phyloP scores from a whole-genome alignment of 2,888 invertebrate species.

The Cryptus armator region DNA sequence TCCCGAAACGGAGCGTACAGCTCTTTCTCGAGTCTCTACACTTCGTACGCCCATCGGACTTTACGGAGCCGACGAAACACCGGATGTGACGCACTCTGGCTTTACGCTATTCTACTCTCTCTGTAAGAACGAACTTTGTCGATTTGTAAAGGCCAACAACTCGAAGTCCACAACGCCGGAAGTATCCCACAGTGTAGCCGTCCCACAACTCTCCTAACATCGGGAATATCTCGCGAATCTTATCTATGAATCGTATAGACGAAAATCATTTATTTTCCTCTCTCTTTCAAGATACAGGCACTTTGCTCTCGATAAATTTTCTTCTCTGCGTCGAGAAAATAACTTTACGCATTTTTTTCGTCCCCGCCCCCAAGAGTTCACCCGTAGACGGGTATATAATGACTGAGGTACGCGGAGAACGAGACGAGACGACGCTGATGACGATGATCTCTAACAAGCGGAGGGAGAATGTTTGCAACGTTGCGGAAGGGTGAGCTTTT shows the following conservation, averaged over 20 bases:
- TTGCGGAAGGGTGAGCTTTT: slow-evolving; percentile 53
- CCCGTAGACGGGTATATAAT: slow-evolving; percentile 10
- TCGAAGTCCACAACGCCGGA: slow-evolving; percentile 52
- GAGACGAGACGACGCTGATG: slow-evolving; percentile 9
- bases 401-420: background rate
- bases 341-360: slow-evolving; percentile 4
- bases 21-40: slow-evolving; percentile 52
- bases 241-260: slow-evolving; percentile 36
- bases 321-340: background rate
- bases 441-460: slow-evolving; percentile 49
- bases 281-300: background rate
- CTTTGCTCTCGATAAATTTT: slow-evolving; percentile 66
- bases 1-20: slow-evolving; percentile 35
- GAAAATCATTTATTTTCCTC: slow-evolving; percentile 60
- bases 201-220: slow-evolving; percentile 56
- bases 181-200: slow-evolving; percentile 23
- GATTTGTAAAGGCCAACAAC: slow-evolving; percentile 63
- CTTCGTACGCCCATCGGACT: slow-evolving; percentile 26
- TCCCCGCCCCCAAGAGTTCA: background rate
- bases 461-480: slow-evolving; percentile 22
- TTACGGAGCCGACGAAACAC: slow-evolving; percentile 64
- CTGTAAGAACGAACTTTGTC: slow-evolving; percentile 67
- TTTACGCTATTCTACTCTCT: slow-evolving; percentile 28
- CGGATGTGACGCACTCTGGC: slow-evolving; percentile 71
- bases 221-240: slow-evolving; percentile 49